Evolutionary conservation across 53 echinoderm and acorn worm species (phyloP).

Genomic region (Holothuria leucospilota): DNA sequence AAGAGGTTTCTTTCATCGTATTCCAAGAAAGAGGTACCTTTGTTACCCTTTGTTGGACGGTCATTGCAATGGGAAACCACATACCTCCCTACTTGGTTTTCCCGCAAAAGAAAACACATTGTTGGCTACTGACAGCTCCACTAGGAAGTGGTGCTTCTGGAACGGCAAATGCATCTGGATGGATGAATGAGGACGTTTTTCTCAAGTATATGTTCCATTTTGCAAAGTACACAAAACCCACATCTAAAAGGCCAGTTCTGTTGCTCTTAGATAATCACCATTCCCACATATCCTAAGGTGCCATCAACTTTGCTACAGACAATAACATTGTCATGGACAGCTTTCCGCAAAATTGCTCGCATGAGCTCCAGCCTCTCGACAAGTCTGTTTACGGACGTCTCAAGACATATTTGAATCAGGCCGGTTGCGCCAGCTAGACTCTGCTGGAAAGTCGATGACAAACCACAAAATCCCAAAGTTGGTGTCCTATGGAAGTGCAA

Average conservation of each 20-base stretch:
- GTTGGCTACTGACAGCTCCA: conserved; percentile 26
- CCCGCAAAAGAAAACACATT: too few relatives aligned
- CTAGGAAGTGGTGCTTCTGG: conserved; percentile 43
- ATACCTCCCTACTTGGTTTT: background rate
- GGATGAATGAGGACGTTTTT: background rate
- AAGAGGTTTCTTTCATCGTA: conserved; percentile 4
- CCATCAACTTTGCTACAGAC: background rate
- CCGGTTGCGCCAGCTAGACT: conserved; percentile 30
- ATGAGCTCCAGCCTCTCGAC: conserved; percentile 26
- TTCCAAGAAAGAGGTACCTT: conserved; percentile 26
- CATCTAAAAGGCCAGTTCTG: conserved; percentile 3
- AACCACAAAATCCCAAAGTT: conserved; percentile 24
- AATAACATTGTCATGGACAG: conserved; percentile 7
- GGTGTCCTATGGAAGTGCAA: conserved; percentile 31
- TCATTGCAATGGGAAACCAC: conserved; percentile 27
- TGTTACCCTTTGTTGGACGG: conserved; percentile 20
- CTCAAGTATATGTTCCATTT: conserved; percentile 2
- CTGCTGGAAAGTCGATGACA: conserved; percentile 43
- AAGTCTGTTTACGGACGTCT: conserved; percentile 5
- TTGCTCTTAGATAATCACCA: conserved; percentile 27
- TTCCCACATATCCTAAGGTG: conserved; percentile 20
- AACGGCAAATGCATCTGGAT: background rate
- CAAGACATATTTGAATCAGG: conserved; percentile 5
- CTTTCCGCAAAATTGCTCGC: background rate
- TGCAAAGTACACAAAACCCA: background rate